Evolutionary conservation across 2,113 vertebrate species (phyloP).

Genomic region (Chlamydotis undulata): DNA sequence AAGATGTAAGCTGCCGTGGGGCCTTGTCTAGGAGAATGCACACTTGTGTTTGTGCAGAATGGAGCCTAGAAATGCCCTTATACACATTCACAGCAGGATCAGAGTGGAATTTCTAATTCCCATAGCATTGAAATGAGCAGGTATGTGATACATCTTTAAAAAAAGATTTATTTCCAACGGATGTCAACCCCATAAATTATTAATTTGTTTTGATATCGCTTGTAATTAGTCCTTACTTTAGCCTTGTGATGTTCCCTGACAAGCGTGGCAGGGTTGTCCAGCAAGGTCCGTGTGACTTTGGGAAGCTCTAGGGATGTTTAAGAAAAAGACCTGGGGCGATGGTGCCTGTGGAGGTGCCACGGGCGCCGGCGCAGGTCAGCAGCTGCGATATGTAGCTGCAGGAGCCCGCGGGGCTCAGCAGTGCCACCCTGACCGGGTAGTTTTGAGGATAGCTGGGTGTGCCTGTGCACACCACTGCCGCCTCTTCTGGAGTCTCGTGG

Average conservation of each 20-base stretch:
- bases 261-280: not conserved
- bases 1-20: not conserved
- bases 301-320: not conserved
- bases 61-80: not conserved
- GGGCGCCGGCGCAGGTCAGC: rapidly evolving
- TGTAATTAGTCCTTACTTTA: not conserved
- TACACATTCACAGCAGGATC: not conserved
- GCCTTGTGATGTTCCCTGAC: not conserved
- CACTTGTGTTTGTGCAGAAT: not conserved
- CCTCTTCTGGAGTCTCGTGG: not conserved
- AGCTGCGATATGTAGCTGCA: not conserved
- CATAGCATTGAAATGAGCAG: not conserved
- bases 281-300: not conserved
- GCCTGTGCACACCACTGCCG: not conserved
- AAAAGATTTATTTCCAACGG: not conserved
- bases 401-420: not conserved
- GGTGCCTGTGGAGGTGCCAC: not conserved
- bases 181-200: not conserved
- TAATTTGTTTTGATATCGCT: not conserved
- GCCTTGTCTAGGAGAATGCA: not conserved
- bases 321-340: rapidly evolving
- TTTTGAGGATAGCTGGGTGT: not conserved
- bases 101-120: not conserved
- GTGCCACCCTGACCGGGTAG: not conserved
- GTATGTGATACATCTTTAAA: not conserved